Conservation (phyloP, 2,113 vertebrate species). For the Heterocephalus glaber region DNA sequence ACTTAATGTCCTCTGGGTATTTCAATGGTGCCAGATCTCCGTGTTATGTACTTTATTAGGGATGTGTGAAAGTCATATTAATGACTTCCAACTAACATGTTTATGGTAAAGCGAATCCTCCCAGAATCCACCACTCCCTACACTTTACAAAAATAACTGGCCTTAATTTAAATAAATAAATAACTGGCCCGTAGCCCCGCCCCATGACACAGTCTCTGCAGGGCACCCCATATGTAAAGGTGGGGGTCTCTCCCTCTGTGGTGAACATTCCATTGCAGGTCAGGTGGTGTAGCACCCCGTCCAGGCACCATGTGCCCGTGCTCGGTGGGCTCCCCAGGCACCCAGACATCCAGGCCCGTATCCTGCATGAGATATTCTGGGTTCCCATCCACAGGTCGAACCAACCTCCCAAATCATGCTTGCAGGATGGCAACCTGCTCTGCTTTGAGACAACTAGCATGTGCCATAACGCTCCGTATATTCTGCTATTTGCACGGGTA, state of each 20-base stretch:
- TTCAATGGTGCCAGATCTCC: slow-evolving; percentile 84
- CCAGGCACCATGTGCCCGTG: background rate
- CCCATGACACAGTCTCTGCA: background rate
- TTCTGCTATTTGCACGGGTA: background rate
- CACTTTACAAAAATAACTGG: slow-evolving; percentile 46
- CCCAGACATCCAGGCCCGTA: background rate
- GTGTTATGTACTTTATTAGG: slow-evolving; percentile 86
- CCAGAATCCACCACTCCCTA: slow-evolving; percentile 79
- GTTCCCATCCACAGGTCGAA: background rate
- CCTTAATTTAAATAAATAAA: slow-evolving; percentile 55
- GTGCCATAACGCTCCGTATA: rapidly evolving
- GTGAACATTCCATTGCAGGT: background rate
- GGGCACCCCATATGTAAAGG: background rate
- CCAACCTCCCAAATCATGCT: background rate
- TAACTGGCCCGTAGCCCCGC: background rate
- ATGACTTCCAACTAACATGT: slow-evolving; percentile 87
- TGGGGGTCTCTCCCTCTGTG: background rate
- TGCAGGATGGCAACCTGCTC: background rate
- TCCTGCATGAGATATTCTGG: background rate
- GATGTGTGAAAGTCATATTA: slow-evolving; percentile 87
- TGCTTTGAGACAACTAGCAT: background rate
- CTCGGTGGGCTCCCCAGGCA: background rate
- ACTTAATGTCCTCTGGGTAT: slow-evolving; percentile 89
- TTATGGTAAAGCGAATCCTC: slow-evolving; percentile 84
- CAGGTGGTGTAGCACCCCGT: too few species aligned